Conservation (phyloP, 1,140 invertebrate species). For the Drosophila ironensis region DNA sequence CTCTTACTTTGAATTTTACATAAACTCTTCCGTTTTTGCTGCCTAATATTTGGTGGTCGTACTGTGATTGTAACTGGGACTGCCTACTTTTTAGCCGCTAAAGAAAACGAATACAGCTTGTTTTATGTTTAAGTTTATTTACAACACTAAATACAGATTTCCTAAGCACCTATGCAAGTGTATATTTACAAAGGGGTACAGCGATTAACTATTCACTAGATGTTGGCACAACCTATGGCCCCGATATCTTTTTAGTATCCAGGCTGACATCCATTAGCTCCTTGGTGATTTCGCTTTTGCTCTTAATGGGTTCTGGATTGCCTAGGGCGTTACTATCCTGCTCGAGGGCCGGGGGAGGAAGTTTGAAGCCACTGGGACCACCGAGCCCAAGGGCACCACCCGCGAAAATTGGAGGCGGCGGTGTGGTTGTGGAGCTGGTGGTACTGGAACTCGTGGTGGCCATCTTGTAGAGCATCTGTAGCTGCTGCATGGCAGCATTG, state of each 20-base stretch:
- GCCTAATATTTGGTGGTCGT: not conserved
- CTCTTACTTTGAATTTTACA: too few relatives aligned
- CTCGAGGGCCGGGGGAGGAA: constrained; percentile 50
- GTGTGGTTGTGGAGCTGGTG: constrained; percentile 12
- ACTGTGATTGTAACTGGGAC: too few relatives aligned
- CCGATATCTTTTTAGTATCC: too few relatives aligned
- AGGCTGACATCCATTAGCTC: constrained; percentile 77
- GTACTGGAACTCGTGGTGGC: constrained; percentile 40
- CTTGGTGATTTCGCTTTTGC: constrained; percentile 63
- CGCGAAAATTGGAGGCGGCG: not conserved
- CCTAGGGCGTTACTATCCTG: constrained; percentile 54
- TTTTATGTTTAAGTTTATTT: constrained; percentile 23
- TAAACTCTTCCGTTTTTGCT: not conserved
- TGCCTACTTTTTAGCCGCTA: not conserved
- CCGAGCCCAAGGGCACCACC: constrained; percentile 22
- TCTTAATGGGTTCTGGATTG: constrained; percentile 24
- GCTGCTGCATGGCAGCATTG: constrained; percentile 55
- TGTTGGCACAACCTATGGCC: constrained; percentile 35
- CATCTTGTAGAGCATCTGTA: constrained; percentile 76
- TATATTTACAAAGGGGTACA: not conserved
- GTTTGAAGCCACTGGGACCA: constrained; percentile 52
- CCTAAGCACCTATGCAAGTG: constrained; percentile 15
- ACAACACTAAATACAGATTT: constrained; percentile 27
- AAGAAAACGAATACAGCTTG: not conserved
- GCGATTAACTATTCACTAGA: constrained; percentile 19